Percentiles rank a stretch among this genome's conserved stretches.
Evolutionary conservation across 92 coral and sea anemone species (phyloP).

Genomic region (Nematostella vectensis): DNA sequence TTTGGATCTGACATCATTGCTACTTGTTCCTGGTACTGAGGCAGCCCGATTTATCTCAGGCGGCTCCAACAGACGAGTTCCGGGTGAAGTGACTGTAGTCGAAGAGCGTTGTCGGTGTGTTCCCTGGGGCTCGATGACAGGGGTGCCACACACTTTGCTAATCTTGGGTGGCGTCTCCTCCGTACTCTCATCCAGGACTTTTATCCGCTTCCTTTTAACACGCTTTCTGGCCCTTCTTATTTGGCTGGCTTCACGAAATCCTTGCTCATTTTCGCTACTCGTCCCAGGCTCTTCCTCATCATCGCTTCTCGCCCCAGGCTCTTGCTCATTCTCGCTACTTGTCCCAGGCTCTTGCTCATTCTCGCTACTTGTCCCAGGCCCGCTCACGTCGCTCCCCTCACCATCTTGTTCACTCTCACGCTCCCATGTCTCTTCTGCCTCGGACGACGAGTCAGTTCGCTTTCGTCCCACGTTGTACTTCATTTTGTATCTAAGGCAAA

Average conservation of each 20-base stretch:
- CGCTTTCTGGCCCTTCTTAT: slow-evolving; percentile 44
- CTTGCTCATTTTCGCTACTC: too few relatives aligned
- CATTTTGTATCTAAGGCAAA: slow-evolving; percentile 61
- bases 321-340: slow-evolving; percentile 1
- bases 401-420: slow-evolving; percentile 52
- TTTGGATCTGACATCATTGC: too few relatives aligned
- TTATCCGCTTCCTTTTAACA: slow-evolving; percentile 61
- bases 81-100: too few relatives aligned
- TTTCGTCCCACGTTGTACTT: slow-evolving; percentile 29
- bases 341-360: too few relatives aligned
- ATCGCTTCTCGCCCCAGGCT: slow-evolving; percentile 14
- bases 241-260: too few relatives aligned
- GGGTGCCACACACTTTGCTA: not conserved
- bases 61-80: too few relatives aligned
- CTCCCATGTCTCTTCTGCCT: slow-evolving; percentile 64
- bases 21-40: too few relatives aligned
- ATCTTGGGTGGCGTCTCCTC: slow-evolving; percentile 26
- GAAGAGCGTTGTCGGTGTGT: too few relatives aligned
- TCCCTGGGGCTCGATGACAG: too few relatives aligned
- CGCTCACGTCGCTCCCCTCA: slow-evolving; percentile 30
- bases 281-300: slow-evolving; percentile 13
- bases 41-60: too few relatives aligned
- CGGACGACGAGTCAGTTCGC: slow-evolving; percentile 49
- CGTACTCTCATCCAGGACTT: slow-evolving; percentile 59
- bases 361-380: too few relatives aligned